Evolutionary conservation across 2,797 vertebrate species (phyloP).

Genomic region (Galagoides demidoff): DNA sequence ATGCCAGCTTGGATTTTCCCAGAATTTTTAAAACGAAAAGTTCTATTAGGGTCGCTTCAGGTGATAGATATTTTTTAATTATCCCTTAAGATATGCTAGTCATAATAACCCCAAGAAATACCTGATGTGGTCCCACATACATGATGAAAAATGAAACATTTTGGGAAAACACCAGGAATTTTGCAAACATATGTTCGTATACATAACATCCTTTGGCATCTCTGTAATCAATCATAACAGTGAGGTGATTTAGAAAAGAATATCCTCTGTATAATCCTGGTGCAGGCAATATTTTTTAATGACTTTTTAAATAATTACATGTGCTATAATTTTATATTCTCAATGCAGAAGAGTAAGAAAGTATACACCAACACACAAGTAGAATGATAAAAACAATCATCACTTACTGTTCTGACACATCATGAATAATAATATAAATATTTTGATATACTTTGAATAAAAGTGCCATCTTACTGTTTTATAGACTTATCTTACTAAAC

Average conservation of each 20-base stretch:
- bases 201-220: background rate
- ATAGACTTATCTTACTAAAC: background rate
- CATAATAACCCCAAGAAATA: slow-evolving; percentile 32
- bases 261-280: background rate
- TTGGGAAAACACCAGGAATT: background rate
- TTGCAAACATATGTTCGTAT: background rate
- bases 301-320: background rate
- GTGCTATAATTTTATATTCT: background rate
- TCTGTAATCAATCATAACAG: background rate
- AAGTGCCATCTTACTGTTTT: background rate
- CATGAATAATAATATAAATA: slow-evolving; percentile 34
- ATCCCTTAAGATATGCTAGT: background rate
- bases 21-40: slow-evolving; percentile 10
- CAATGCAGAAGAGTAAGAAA: background rate
- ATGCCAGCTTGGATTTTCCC: background rate
- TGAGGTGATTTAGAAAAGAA: background rate
- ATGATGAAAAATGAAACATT: slow-evolving; percentile 5
- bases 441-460: slow-evolving; percentile 27
- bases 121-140: background rate
- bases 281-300: background rate
- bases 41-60: background rate
- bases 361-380: background rate
- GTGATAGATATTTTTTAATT: background rate
- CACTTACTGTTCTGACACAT: background rate
- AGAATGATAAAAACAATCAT: background rate